phyloP scores from a whole-genome alignment of 2,888 invertebrate species.

The Brachypalpus laphriformis region DNA sequence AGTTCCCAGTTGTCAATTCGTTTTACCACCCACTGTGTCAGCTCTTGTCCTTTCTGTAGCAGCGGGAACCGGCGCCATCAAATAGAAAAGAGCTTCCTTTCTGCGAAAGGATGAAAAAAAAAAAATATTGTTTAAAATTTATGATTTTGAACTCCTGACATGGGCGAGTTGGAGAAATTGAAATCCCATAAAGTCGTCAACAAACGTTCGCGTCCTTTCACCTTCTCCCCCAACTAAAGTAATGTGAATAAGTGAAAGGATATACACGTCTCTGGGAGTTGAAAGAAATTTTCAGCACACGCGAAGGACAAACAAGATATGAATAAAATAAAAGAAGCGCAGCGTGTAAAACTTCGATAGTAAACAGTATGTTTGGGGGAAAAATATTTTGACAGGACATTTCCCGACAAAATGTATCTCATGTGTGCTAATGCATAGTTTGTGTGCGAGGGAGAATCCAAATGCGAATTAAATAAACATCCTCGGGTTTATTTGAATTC shows the following conservation, averaged over 20 bases:
- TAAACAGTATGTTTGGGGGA: conserved; percentile 3
- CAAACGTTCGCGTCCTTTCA: background rate
- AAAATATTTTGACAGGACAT: conserved; percentile 21
- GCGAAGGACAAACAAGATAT: background rate
- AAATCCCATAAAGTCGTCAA: conserved; percentile 3
- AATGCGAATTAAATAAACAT: background rate
- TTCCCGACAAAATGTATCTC: background rate
- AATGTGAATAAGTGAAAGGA: background rate
- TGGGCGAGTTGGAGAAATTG: background rate
- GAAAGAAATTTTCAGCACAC: background rate
- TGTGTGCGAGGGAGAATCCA: background rate
- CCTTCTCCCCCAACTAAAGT: background rate
- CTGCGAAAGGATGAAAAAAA: background rate
- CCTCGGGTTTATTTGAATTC: conserved; percentile 5
- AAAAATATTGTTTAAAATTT: background rate
- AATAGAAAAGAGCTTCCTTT: background rate
- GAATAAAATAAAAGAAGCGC: background rate
- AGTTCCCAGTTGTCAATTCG: conserved; percentile 36
- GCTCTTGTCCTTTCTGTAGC: background rate
- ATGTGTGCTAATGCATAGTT: background rate
- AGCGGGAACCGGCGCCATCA: background rate
- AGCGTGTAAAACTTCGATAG: background rate
- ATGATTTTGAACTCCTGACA: background rate
- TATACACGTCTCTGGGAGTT: background rate
- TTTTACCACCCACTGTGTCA: conserved; percentile 1